Conservation (phyloP, 2,113 vertebrate genomes). For the Zapus hudsonius region DNA sequence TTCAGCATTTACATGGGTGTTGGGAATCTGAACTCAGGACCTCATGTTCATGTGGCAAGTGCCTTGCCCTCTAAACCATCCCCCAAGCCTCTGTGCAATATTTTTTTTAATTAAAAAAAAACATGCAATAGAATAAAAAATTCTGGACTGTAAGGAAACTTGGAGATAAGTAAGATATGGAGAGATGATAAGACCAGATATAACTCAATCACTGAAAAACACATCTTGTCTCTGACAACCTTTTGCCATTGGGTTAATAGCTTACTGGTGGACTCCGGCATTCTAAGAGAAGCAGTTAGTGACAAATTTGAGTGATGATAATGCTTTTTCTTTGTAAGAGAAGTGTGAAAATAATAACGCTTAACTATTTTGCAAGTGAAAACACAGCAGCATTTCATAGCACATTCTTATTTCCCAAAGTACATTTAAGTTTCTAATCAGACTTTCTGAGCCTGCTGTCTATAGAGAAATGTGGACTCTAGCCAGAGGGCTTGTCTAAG, state of each 20-base stretch:
- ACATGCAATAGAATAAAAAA: not conserved
- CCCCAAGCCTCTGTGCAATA: too few species aligned
- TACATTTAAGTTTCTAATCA: slow-evolving; percentile 59
- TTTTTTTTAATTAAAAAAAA: not conserved
- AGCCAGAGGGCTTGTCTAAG: slow-evolving; percentile 50
- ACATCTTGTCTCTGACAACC: not conserved
- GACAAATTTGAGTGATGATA: not conserved
- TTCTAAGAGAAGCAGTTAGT: not conserved
- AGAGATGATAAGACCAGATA: not conserved
- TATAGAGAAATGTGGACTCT: slow-evolving; percentile 47
- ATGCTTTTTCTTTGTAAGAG: slow-evolving; percentile 10
- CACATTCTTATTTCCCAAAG: slow-evolving; percentile 61
- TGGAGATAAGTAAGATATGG: not conserved
- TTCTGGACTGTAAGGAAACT: not conserved
- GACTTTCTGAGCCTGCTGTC: slow-evolving; percentile 35
- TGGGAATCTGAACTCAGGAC: too few species aligned
- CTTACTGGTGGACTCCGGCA: not conserved
- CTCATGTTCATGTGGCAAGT: too few species aligned
- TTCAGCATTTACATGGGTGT: too few species aligned
- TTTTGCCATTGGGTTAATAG: not conserved
- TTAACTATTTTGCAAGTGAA: slow-evolving; percentile 28
- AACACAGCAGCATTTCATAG: slow-evolving; percentile 42
- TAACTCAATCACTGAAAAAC: not conserved
- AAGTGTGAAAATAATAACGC: slow-evolving; percentile 16
- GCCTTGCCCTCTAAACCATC: too few species aligned